Evolutionary conservation across 2,888 invertebrate species (phyloP).

Genomic region (Drosophila subquinaria): DNA sequence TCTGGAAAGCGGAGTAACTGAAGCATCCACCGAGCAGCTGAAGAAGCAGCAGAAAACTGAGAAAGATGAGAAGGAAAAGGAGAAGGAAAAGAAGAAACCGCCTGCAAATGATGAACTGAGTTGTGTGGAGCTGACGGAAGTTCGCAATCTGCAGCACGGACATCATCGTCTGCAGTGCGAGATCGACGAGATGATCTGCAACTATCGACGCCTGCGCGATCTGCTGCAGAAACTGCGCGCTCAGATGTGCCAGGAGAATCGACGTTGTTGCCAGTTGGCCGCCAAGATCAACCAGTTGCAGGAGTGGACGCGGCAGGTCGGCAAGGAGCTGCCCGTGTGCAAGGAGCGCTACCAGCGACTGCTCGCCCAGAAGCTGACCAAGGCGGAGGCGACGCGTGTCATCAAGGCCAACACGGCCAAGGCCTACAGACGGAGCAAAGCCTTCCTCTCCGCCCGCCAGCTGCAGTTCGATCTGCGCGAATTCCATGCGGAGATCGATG

Average conservation of each 20-base stretch:
- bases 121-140: slow-evolving; percentile 33
- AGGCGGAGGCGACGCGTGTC: slow-evolving; percentile 16
- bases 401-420: slow-evolving; percentile 22
- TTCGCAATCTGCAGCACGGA: slow-evolving; percentile 41
- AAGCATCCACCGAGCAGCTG: slow-evolving; percentile 1
- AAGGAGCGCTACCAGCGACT: slow-evolving; percentile 30
- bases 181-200: slow-evolving; percentile 48
- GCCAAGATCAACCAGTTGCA: background rate
- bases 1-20: background rate
- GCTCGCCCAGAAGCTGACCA: slow-evolving; percentile 29
- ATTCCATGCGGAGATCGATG: slow-evolving; percentile 38
- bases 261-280: slow-evolving; percentile 17
- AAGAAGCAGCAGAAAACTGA: background rate
- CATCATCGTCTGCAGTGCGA: slow-evolving; percentile 49
- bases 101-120: slow-evolving; percentile 7
- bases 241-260: slow-evolving; percentile 12
- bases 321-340: slow-evolving; percentile 38
- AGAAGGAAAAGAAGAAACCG: background rate
- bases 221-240: slow-evolving; percentile 9
- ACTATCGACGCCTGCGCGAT: slow-evolving; percentile 33
- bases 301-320: slow-evolving; percentile 30
- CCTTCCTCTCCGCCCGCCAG: background rate
- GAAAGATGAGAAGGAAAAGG: background rate
- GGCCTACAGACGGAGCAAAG: background rate
- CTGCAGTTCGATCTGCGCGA: slow-evolving; percentile 38